phyloP scores from a whole-genome alignment of 2,113 vertebrate genomes.

The Mungos mungo region DNA sequence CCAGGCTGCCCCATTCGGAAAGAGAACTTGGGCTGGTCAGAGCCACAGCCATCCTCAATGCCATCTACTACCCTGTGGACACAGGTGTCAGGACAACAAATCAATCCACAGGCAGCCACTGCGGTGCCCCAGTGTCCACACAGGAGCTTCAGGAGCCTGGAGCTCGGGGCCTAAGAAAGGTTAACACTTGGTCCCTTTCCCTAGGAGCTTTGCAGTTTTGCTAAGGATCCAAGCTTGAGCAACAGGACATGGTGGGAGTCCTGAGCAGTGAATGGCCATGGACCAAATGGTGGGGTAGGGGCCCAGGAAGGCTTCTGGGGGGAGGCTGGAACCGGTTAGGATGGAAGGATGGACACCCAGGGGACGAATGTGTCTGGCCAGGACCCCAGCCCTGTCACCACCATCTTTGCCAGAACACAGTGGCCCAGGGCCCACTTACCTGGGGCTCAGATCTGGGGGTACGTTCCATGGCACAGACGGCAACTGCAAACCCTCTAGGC shows the following conservation, averaged over 20 bases:
- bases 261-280: not conserved
- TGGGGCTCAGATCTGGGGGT: constrained; percentile 83
- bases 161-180: not conserved
- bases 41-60: constrained; percentile 80
- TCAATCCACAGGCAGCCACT: not conserved
- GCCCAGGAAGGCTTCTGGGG: not conserved
- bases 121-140: not conserved
- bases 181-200: not conserved
- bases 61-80: constrained; percentile 82
- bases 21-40: constrained; percentile 80
- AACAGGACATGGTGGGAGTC: not conserved
- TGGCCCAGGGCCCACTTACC: constrained; percentile 65
- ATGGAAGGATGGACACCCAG: not conserved
- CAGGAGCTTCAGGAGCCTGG: not conserved
- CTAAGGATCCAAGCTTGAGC: not conserved
- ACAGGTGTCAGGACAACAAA: not conserved
- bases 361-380: no score
- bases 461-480: constrained; percentile 73
- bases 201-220: not conserved
- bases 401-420: not conserved
- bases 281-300: accelerated
- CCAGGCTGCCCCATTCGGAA: constrained; percentile 76
- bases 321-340: not conserved
- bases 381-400: not conserved
- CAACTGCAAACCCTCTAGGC: constrained; percentile 72